These are phyloP conservation scores for Porites lobata DNA, from an alignment of 92 coral and sea anemone genomes.

Conservation along the genomic window DNA sequence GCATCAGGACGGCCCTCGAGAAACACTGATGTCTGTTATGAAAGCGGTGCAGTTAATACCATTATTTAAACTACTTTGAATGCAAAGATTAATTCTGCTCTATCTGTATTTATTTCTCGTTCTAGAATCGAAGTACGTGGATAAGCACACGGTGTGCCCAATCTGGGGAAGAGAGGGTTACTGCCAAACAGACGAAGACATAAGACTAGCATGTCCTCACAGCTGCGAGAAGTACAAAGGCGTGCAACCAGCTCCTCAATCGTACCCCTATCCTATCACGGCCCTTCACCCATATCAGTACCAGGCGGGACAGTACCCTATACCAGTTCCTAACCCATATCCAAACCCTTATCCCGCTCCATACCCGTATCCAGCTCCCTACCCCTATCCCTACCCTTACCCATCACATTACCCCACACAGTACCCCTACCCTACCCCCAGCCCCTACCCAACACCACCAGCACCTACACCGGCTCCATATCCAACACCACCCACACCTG, in stretches of 20 bases:
- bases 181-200: slow-evolving; percentile 33
- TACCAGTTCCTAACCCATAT: slow-evolving; percentile 26
- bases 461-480: slow-evolving; percentile 23
- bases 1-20: no score
- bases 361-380: slow-evolving; percentile 13
- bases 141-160: slow-evolving; percentile 62
- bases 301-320: slow-evolving; percentile 37
- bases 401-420: slow-evolving; percentile 19
- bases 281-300: slow-evolving; percentile 68
- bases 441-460: slow-evolving; percentile 35
- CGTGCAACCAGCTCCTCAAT: slow-evolving; percentile 24
- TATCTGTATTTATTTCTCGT: background rate
- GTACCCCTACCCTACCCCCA: slow-evolving; percentile 19
- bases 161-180: slow-evolving; percentile 61
- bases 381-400: slow-evolving; percentile 17
- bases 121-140: slow-evolving; percentile 33
- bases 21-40: no score
- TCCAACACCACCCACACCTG: slow-evolving; percentile 34
- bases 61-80: background rate
- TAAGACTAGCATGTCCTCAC: slow-evolving; percentile 43
- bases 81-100: background rate
- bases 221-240: slow-evolving; percentile 48
- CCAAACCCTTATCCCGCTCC: slow-evolving; percentile 17
- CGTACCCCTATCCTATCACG: slow-evolving; percentile 56
- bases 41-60: no score